Percentiles rank a stretch among this genome's conserved stretches.
phyloP scores from a whole-genome alignment of 1,140 invertebrate species.

The Pteromalus puparum region DNA sequence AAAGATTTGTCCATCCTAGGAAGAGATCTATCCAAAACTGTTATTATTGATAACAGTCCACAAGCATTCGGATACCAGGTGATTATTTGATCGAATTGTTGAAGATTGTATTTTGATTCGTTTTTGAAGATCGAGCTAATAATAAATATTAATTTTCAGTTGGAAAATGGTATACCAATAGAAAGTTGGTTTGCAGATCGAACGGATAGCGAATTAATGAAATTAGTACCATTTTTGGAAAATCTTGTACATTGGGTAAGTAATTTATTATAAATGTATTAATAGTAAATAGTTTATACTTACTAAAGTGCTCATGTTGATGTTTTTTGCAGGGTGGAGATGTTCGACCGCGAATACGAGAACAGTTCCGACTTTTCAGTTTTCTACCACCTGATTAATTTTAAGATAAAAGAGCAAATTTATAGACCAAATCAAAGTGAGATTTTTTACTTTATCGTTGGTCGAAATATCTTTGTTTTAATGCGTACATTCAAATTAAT shows the following conservation, averaged over 20 bases:
- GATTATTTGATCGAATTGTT: constrained; percentile 46
- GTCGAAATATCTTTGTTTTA: constrained; percentile 28
- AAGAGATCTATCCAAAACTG: constrained; percentile 92
- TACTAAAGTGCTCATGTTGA: constrained; percentile 27
- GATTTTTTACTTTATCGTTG: constrained; percentile 27
- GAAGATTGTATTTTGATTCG: constrained; percentile 20
- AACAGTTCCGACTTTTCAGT: constrained; percentile 92
- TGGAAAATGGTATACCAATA: constrained; percentile 98
- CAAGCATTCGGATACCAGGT: constrained; percentile 95
- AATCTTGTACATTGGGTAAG: constrained; percentile 85
- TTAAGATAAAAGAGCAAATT: constrained; percentile 2
- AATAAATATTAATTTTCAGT: constrained; percentile 77
- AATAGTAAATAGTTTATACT: constrained; percentile 34
- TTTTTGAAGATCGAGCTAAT: constrained; percentile 5
- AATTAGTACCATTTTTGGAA: constrained; percentile 95
- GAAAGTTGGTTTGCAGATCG: constrained; percentile 98
- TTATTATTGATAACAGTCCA: constrained; percentile 95
- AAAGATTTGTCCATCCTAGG: constrained; percentile 96
- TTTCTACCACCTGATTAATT: constrained; percentile 90
- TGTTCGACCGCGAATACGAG: constrained; percentile 91
- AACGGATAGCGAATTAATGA: constrained; percentile 92
- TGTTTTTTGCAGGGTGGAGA: constrained; percentile 87
- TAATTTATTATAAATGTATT: constrained; percentile 52
- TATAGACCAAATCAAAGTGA: constrained; percentile 2
- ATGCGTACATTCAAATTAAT: constrained; percentile 37